A percentile compares a stretch with the other conserved stretches of the same genome.
phyloP scores from a whole-genome alignment of 2,113 vertebrate genomes.

The Lamprotornis superbus region DNA sequence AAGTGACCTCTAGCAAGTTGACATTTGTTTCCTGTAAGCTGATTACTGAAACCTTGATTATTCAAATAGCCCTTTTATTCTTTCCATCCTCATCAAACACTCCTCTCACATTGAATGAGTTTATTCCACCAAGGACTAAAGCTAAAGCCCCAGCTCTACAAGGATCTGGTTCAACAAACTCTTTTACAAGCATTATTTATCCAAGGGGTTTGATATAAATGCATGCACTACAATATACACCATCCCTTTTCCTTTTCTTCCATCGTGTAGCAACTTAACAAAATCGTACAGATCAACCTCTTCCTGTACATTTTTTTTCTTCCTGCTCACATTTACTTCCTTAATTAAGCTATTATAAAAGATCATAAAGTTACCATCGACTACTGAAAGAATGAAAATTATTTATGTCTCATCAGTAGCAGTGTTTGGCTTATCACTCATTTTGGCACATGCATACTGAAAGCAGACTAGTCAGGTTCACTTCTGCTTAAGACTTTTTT shows the following conservation, averaged over 20 bases:
- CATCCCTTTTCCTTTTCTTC: neutral
- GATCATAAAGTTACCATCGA: neutral
- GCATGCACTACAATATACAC: rapidly evolving
- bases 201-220: neutral
- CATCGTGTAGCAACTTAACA: neutral
- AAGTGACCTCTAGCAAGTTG: neutral
- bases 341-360: constrained; percentile 31
- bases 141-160: neutral
- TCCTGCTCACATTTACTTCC: neutral
- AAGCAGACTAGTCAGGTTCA: neutral
- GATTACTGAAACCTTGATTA: neutral
- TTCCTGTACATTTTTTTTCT: neutral
- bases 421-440: neutral
- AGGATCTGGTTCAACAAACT: neutral
- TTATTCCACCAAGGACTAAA: neutral
- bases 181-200: neutral
- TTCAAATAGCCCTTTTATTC: neutral
- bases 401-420: neutral
- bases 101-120: neutral
- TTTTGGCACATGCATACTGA: neutral
- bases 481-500: neutral
- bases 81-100: neutral
- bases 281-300: neutral
- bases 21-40: neutral
- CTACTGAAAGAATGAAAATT: neutral